Conservation (phyloP, 2,797 vertebrate genomes). For the Benthosema pterotum region DNA sequence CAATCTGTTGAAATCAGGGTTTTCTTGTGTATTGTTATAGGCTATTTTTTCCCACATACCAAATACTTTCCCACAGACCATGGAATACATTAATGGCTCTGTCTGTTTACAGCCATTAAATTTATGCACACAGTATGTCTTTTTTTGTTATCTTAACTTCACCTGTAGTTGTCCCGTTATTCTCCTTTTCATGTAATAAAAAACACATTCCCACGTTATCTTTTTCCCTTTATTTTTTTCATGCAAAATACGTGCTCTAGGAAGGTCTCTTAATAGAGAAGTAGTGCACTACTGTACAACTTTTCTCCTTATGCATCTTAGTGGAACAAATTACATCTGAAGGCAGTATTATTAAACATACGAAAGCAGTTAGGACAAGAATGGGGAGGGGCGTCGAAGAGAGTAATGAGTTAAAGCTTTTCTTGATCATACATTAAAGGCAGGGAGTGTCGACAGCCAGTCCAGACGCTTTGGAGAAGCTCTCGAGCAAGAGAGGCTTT, state of each 20-base stretch:
- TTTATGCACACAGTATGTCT: background rate
- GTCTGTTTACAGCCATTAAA: too few species aligned
- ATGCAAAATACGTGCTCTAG: slow-evolving; percentile 6
- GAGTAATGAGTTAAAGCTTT: slow-evolving; percentile 77
- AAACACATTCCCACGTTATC: slow-evolving; percentile 2
- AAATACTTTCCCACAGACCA: too few species aligned
- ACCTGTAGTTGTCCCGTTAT: slow-evolving; percentile 9
- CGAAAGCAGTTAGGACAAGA: slow-evolving; percentile 76
- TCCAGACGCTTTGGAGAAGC: slow-evolving; percentile 75
- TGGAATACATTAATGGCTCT: too few species aligned
- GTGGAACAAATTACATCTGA: slow-evolving; percentile 78
- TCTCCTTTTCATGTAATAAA: slow-evolving; percentile 42
- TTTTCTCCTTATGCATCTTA: slow-evolving; percentile 61
- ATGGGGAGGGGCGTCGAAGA: slow-evolving; percentile 65
- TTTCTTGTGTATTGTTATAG: too few species aligned
- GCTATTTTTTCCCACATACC: too few species aligned
- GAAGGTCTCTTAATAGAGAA: slow-evolving; percentile 26
- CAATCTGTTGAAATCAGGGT: too few species aligned
- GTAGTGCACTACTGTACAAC: slow-evolving; percentile 51
- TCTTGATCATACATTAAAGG: slow-evolving; percentile 80
- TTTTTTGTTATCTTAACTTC: slow-evolving; percentile 4
- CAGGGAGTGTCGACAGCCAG: slow-evolving; percentile 73
- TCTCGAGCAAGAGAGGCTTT: slow-evolving; percentile 61
- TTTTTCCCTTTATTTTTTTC: slow-evolving; percentile 12
- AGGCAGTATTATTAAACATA: slow-evolving; percentile 76